phyloP scores from a whole-genome alignment of 1,140 invertebrate genomes.

The Frieseomelitta varia region DNA sequence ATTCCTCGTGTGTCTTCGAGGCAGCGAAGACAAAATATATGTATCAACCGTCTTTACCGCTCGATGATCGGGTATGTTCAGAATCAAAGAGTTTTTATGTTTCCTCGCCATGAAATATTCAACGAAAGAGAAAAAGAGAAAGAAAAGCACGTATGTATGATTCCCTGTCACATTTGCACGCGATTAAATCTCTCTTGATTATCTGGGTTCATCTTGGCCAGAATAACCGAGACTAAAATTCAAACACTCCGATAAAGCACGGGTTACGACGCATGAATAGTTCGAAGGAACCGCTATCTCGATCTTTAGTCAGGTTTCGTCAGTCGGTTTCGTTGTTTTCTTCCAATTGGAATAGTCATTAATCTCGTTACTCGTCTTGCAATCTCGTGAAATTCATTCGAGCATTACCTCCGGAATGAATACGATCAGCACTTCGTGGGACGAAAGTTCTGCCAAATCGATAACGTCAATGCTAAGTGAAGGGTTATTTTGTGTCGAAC shows the following conservation, averaged over 20 bases:
- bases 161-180: neutral
- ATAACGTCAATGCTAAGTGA: neutral
- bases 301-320: neutral
- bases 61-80: neutral
- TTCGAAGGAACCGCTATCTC: slow-evolving; percentile 9
- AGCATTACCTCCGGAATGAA: neutral
- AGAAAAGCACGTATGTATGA: neutral
- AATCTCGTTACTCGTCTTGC: slow-evolving; percentile 8
- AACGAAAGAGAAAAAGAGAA: neutral
- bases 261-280: no score
- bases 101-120: slow-evolving; percentile 27
- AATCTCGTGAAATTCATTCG: slow-evolving; percentile 18
- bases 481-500: neutral
- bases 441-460: neutral
- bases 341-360: neutral
- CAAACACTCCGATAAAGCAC: neutral
- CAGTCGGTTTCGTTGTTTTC: neutral
- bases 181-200: neutral
- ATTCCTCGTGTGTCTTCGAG: slow-evolving; percentile 4
- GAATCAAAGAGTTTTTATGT: neutral
- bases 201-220: neutral
- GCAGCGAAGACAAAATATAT: neutral
- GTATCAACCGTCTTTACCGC: neutral
- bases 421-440: neutral
- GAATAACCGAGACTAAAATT: neutral